These are phyloP conservation scores for Eupristina koningsbergeri DNA, from an alignment of 1,140 invertebrate species.

Conservation along the genomic window DNA sequence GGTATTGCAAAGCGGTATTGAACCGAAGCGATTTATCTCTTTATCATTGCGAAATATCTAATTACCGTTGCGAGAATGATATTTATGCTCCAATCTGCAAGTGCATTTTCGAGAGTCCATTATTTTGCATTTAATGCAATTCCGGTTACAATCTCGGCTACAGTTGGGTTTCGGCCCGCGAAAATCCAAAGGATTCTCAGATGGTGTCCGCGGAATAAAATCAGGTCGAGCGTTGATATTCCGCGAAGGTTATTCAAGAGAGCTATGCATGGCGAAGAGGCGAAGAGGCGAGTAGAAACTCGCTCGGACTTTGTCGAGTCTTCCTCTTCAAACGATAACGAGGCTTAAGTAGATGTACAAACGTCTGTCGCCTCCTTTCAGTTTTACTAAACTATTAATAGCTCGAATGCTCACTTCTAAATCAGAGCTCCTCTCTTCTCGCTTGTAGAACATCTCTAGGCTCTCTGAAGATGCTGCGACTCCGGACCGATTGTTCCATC, in stretches of 20 bases:
- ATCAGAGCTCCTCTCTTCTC: slow-evolving; percentile 34
- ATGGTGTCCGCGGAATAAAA: neutral
- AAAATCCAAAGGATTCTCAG: no score
- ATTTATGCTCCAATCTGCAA: no score
- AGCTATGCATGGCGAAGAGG: neutral
- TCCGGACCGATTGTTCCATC: neutral
- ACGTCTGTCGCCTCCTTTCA: slow-evolving; percentile 18
- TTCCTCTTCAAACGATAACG: slow-evolving; percentile 27
- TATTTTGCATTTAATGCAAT: no score
- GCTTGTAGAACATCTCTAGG: no score
- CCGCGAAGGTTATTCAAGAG: neutral
- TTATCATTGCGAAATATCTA: no score
- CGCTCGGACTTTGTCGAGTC: neutral
- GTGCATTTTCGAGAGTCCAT: no score
- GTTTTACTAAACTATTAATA: slow-evolving; percentile 44
- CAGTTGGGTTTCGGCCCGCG: no score
- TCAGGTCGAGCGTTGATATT: neutral
- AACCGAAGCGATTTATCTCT: no score
- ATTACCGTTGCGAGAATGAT: no score
- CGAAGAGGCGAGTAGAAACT: neutral
- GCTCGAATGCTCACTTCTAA: slow-evolving; percentile 46
- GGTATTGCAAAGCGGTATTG: no score
- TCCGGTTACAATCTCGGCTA: no score
- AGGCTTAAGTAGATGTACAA: slow-evolving; percentile 48
- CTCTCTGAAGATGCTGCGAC: no score